Evolutionary conservation across 1,140 invertebrate species (phyloP).

Genomic region (Elysia chlorotica): DNA sequence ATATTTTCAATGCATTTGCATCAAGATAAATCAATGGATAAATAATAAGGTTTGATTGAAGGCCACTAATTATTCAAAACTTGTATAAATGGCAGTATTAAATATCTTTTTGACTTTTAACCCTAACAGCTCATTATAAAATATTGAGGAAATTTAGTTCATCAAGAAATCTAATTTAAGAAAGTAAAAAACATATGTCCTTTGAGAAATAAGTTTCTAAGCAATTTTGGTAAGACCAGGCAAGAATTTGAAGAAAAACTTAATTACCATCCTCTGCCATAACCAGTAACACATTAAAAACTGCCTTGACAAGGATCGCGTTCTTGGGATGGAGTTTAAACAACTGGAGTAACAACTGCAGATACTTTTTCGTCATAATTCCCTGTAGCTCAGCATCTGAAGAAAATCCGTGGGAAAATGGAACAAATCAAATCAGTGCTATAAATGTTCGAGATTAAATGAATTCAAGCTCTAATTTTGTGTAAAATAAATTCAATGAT

Average conservation of each 20-base stretch:
- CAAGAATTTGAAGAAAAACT: no score
- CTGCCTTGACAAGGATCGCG: not conserved
- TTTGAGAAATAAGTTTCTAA: no score
- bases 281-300: not conserved
- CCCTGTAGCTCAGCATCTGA: constrained; percentile 2
- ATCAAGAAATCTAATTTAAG: not conserved
- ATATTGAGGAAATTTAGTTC: no score
- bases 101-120: not conserved
- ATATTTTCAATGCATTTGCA: no score
- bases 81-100: not conserved
- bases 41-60: no score
- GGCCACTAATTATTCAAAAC: not conserved
- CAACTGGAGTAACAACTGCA: not conserved
- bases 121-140: no score
- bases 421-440: not conserved
- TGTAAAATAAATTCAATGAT: no score
- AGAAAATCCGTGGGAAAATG: not conserved
- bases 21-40: no score
- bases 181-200: not conserved
- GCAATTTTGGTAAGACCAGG: no score
- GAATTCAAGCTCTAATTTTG: no score
- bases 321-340: not conserved
- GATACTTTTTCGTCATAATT: not conserved
- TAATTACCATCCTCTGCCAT: constrained; percentile 5
- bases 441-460: not conserved